These are phyloP conservation scores for Lasioglossum leucozonium DNA, from an alignment of 2,888 invertebrate genomes.

Conservation along the genomic window DNA sequence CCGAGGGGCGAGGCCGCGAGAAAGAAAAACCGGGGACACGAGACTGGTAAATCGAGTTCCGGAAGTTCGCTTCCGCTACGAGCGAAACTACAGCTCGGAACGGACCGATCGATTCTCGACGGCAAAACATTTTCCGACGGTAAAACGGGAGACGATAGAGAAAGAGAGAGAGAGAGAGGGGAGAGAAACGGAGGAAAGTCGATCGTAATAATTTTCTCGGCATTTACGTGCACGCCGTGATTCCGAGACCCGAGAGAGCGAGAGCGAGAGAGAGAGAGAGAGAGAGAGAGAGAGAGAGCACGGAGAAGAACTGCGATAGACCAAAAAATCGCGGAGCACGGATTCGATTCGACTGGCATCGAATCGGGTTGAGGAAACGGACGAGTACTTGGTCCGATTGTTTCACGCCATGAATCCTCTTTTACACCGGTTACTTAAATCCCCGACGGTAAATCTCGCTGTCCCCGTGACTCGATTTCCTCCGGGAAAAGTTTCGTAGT, in stretches of 20 bases:
- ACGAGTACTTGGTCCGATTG: conserved; percentile 30
- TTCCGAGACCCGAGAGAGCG: neutral
- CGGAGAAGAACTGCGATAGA: neutral
- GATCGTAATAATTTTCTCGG: conserved; percentile 36
- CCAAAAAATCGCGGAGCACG: neutral
- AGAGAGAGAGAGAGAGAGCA: too few species aligned
- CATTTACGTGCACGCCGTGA: neutral
- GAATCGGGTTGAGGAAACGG: neutral
- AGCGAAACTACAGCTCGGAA: neutral
- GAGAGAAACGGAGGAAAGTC: conserved; percentile 18
- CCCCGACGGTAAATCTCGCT: conserved; percentile 17
- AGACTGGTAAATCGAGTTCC: conserved; percentile 1
- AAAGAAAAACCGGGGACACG: neutral
- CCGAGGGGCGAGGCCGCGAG: neutral
- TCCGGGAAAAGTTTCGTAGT: neutral
- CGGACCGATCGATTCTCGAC: neutral
- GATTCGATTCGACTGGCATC: neutral
- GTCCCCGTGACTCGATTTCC: conserved; percentile 2
- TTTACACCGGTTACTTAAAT: conserved; percentile 3
- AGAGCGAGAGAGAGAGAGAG: too few species aligned
- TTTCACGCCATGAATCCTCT: conserved; percentile 16
- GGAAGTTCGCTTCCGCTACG: neutral
- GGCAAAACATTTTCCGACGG: neutral
- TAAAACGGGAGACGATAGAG: neutral
- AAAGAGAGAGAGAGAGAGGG: neutral